Base-by-base conservation (phyloP, 1,140 invertebrate genomes). In the Lysiphlebus fabarum region DNA sequence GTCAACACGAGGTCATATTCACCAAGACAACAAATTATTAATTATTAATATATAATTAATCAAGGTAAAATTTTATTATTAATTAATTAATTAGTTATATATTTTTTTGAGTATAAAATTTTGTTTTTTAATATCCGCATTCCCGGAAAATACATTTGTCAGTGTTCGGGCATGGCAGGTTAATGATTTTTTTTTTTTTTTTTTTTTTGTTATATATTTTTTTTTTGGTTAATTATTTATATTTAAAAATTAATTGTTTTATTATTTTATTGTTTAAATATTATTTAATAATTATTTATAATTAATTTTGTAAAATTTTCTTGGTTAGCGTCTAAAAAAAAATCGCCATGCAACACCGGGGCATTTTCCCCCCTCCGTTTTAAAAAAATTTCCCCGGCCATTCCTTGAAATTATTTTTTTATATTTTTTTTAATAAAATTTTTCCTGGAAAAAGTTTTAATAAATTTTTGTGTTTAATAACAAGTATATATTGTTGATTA, bases 311-410 rank as follows among this genome's bases (percentile, higher is more conserved):
- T 14, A n/a, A 33, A 7, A 14, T 41, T 56, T 34, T 45, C 37
- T 41, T 41, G 53, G 40, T 1, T 2, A 34, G 53, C 47, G 47
- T 49, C 47, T 33, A 49, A 72, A 69, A 26, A n/a, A 26, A 70
- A 64, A 69, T 71, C 71, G 70, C 71, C 71, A 73, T 73, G 70
- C 70, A 71, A 67, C 62, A 63, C 69, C 66, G 67, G 68, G 63
- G 17, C 17, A 26, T 26, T 26, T 26, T 26, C 17, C 17, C 17
- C 17, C 17, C 17, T 26, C 65, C 56, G 54, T 63, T 62, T 63
- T 62, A 48, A 33, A 10, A 48, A 10, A 33, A 33, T 49, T 49
- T 8, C 26, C 33, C 17, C 11, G 26, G 26, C 6, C 38, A 40
- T 8, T 40, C 34, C 47, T 6, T 33, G 47, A 49, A 6, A 10